Evolutionary conservation across 2,888 invertebrate genomes (phyloP).

Genomic region (Molanna angustata): DNA sequence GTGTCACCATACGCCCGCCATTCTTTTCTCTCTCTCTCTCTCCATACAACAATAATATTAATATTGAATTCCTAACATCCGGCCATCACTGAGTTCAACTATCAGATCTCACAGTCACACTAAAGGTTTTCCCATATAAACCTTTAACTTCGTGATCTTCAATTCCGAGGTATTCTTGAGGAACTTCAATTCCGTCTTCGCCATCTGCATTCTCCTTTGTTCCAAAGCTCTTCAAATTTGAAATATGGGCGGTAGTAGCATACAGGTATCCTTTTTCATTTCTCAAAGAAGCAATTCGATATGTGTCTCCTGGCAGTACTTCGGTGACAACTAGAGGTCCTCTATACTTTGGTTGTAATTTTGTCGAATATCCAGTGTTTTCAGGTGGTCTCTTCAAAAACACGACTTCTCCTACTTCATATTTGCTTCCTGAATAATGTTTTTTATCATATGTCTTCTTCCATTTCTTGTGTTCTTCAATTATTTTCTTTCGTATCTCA

Average conservation of each 20-base stretch:
- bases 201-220: neutral
- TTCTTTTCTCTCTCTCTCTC: too few relatives aligned
- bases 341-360: neutral
- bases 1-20: too few relatives aligned
- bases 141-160: too few relatives aligned
- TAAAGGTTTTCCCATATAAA: too few relatives aligned
- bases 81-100: too few relatives aligned
- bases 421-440: neutral
- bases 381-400: neutral
- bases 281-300: neutral
- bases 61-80: too few relatives aligned
- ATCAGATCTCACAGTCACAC: too few relatives aligned
- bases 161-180: too few relatives aligned
- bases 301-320: conserved; percentile 2
- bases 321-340: neutral
- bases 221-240: neutral
- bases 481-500: neutral
- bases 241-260: neutral
- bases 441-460: neutral
- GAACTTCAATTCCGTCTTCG: too few relatives aligned
- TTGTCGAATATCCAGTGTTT: neutral
- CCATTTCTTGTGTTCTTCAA: neutral
- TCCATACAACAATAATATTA: too few relatives aligned
- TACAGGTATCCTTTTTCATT: neutral
- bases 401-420: neutral